Conservation (phyloP, 2,888 invertebrate species). For the Chaetogeoica ovagalla region DNA sequence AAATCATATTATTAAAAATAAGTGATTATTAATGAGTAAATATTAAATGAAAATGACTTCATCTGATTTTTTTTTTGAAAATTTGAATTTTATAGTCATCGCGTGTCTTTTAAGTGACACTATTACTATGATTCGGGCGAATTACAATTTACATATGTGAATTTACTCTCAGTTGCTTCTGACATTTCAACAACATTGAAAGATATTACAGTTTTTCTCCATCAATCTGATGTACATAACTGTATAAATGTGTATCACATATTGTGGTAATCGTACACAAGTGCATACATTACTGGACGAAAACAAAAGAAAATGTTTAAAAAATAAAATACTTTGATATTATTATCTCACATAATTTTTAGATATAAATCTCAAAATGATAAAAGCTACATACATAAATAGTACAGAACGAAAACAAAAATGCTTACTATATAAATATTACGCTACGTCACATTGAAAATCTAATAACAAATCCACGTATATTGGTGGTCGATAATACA, state of each 20-base stretch:
- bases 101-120: too few species aligned
- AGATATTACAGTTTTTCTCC: background rate
- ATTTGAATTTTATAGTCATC: too few species aligned
- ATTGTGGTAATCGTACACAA: background rate
- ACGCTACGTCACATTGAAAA: conserved; percentile 8
- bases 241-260: background rate
- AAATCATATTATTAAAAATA: too few species aligned
- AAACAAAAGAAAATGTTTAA: background rate
- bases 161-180: too few species aligned
- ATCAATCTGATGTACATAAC: background rate
- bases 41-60: too few species aligned
- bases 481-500: conserved; percentile 18
- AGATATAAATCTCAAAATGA: background rate
- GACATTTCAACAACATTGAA: too few species aligned
- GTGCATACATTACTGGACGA: background rate
- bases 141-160: too few species aligned
- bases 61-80: too few species aligned
- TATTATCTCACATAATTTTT: background rate
- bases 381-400: background rate
- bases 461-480: conserved; percentile 15
- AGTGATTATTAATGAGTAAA: too few species aligned
- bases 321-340: conserved; percentile 14
- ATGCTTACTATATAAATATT: background rate
- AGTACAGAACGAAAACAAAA: conserved; percentile 7
- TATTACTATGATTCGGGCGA: too few species aligned